These are phyloP conservation scores for Ricordea florida DNA, from an alignment of 92 coral and sea anemone genomes.

Conservation along the genomic window DNA sequence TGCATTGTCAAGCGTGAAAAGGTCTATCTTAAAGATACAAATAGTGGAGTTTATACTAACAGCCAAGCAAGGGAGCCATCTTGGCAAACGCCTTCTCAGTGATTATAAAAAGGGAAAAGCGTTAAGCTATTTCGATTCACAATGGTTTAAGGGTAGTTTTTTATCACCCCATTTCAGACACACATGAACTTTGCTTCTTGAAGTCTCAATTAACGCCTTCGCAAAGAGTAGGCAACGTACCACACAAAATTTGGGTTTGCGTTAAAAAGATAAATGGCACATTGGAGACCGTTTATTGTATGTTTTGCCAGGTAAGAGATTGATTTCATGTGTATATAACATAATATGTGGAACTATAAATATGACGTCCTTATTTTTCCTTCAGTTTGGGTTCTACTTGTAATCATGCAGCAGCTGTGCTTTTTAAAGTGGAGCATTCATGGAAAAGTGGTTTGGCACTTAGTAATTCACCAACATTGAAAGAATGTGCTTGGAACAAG, in stretches of 20 bases:
- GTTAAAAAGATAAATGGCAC: constrained; percentile 24
- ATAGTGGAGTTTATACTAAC: constrained; percentile 44
- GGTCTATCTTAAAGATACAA: constrained; percentile 17
- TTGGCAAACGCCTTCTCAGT: constrained; percentile 57
- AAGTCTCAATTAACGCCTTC: constrained; percentile 58
- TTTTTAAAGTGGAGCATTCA: constrained; percentile 64
- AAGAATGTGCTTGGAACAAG: constrained; percentile 58
- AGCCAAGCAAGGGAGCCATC: constrained; percentile 27
- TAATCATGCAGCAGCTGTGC: constrained; percentile 68
- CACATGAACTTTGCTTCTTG: constrained; percentile 41
- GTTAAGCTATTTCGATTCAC: constrained; percentile 58
- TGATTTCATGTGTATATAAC: constrained; percentile 15
- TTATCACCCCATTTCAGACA: constrained; percentile 55
- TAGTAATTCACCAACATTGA: constrained; percentile 45
- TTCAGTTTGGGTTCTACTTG: constrained; percentile 59
- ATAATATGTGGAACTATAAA: constrained; percentile 3
- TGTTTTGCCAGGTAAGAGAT: constrained; percentile 52
- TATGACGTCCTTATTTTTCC: neutral
- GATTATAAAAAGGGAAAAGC: constrained; percentile 65
- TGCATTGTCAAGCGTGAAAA: no score
- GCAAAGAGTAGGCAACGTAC: constrained; percentile 41
- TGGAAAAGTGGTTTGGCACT: constrained; percentile 55
- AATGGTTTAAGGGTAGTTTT: constrained; percentile 65
- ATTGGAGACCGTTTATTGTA: constrained; percentile 37
- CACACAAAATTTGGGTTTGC: constrained; percentile 63